These are phyloP conservation scores for Melanostoma scalare DNA, from an alignment of 2,888 invertebrate species.

Conservation along the genomic window DNA sequence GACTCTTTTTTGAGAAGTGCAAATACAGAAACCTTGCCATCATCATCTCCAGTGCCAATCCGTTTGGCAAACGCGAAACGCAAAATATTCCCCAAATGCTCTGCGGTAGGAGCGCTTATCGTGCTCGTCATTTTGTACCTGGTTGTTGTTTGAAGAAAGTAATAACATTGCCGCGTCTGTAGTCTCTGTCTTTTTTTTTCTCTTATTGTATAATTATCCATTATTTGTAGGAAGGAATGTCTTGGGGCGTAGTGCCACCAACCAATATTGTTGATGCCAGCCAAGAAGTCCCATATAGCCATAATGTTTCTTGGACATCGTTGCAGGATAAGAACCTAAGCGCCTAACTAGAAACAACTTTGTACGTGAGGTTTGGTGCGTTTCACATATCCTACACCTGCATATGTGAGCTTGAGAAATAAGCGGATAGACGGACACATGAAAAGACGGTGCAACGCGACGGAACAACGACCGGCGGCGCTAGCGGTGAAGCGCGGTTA, in stretches of 20 bases:
- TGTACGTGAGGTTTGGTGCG: slow-evolving; percentile 22
- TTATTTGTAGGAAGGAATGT: slow-evolving; percentile 63
- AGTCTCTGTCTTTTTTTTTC: slow-evolving; percentile 25
- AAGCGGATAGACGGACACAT: slow-evolving; percentile 4
- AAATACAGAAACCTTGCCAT: slow-evolving; percentile 41
- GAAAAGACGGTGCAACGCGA: too few species aligned
- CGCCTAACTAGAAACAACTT: slow-evolving; percentile 30
- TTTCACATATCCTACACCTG: slow-evolving; percentile 59
- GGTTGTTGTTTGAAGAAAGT: slow-evolving; percentile 64
- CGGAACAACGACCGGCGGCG: neutral
- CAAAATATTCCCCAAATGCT: slow-evolving; percentile 7
- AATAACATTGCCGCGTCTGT: slow-evolving; percentile 45
- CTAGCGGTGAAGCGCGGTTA: neutral
- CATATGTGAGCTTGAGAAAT: slow-evolving; percentile 31
- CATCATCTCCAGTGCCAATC: too few species aligned
- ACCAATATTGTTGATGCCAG: slow-evolving; percentile 47
- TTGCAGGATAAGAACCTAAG: slow-evolving; percentile 17
- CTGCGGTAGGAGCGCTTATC: slow-evolving; percentile 6
- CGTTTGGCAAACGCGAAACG: neutral
- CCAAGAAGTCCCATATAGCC: slow-evolving; percentile 39
- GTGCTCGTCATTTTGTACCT: slow-evolving; percentile 32
- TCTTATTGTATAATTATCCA: slow-evolving; percentile 48
- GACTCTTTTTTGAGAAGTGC: slow-evolving; percentile 21
- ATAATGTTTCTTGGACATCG: slow-evolving; percentile 16
- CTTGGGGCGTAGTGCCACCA: slow-evolving; percentile 46